Conservation (phyloP, 2,113 vertebrate genomes). For the Lucifuga dentata region DNA sequence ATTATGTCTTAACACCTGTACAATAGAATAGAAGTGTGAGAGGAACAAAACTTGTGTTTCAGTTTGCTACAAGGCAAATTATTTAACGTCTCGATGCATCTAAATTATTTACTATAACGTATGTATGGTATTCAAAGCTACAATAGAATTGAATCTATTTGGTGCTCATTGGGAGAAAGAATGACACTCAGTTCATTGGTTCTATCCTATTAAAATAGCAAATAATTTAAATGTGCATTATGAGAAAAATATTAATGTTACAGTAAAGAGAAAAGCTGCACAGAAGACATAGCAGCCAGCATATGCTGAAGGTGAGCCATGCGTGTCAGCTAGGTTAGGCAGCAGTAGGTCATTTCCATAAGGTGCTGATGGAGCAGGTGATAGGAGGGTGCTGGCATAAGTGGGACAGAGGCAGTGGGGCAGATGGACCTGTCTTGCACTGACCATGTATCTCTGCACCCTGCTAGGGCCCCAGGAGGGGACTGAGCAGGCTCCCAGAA, state of each 20-base stretch:
- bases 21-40: conserved; percentile 14
- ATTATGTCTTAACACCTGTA: conserved; percentile 11
- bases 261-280: neutral
- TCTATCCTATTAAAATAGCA: neutral
- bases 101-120: no score
- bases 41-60: conserved; percentile 7
- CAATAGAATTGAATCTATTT: neutral
- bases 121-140: neutral
- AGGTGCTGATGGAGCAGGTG: conserved; percentile 73
- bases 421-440: conserved; percentile 86
- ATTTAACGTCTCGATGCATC: no score
- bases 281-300: conserved; percentile 28
- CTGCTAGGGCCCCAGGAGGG: conserved; percentile 75
- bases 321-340: conserved; percentile 70
- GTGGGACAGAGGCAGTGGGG: conserved; percentile 72
- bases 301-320: conserved; percentile 77
- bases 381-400: conserved; percentile 72
- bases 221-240: neutral
- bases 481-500: conserved; percentile 76
- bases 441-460: conserved; percentile 80
- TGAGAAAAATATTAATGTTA: neutral
- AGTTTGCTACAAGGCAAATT: neutral
- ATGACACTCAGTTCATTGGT: neutral
- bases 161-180: no score
- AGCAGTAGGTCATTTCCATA: conserved; percentile 79